Evolutionary conservation across 2,797 vertebrate genomes (phyloP).

Genomic region (Rhyacichthys aspro): DNA sequence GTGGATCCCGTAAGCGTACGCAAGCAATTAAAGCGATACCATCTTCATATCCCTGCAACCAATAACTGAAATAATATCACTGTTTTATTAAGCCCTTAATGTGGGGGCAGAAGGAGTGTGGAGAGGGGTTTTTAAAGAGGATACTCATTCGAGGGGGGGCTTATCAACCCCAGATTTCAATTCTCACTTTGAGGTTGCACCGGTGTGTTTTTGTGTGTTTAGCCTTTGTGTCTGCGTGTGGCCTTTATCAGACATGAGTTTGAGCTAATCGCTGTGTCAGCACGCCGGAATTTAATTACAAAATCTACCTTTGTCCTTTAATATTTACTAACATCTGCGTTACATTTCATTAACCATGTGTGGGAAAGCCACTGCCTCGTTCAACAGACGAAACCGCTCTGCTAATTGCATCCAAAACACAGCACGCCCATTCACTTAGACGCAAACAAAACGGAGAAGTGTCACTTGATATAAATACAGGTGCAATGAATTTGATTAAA

Average conservation of each 20-base stretch:
- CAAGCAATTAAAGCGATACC: conserved; percentile 87
- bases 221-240: conserved; percentile 61
- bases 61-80: conserved; percentile 86
- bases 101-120: conserved; percentile 74
- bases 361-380: conserved; percentile 43
- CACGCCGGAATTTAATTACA: conserved; percentile 77
- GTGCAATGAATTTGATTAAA: conserved; percentile 23
- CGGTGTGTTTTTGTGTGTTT: conserved; percentile 45
- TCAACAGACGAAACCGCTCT: conserved; percentile 41
- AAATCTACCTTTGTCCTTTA: conserved; percentile 79
- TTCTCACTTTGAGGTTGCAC: conserved; percentile 76
- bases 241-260: conserved; percentile 76
- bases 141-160: conserved; percentile 72
- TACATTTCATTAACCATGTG: conserved; percentile 72
- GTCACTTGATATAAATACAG: not conserved
- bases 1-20: conserved; percentile 81
- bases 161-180: conserved; percentile 78
- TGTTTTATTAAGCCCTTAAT: conserved; percentile 84
- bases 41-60: conserved; percentile 85
- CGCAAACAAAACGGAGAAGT: conserved; percentile 14
- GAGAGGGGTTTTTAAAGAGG: conserved; percentile 75
- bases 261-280: conserved; percentile 78
- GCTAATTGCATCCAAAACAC: conserved; percentile 62
- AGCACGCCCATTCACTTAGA: conserved; percentile 14
- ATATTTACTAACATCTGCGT: conserved; percentile 80